phyloP scores from a whole-genome alignment of 1,140 invertebrate genomes.

The Anastatus disparis region DNA sequence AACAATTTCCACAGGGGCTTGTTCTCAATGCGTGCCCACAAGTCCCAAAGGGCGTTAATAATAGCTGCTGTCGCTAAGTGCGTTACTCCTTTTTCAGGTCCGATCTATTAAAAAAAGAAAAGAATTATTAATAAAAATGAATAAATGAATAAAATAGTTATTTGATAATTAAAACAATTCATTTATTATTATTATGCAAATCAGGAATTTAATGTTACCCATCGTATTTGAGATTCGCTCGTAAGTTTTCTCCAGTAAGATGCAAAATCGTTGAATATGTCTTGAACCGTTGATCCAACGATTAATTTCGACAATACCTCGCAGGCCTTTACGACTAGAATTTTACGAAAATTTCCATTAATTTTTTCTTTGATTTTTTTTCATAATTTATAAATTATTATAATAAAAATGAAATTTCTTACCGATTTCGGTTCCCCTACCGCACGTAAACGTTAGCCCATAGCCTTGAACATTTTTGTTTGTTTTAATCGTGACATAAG shows the following conservation, averaged over 20 bases:
- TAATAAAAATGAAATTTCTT: conserved; percentile 30
- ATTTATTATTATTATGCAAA: background rate
- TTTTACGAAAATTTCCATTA: no score
- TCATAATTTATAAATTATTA: no score
- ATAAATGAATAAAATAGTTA: background rate
- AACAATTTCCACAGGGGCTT: conserved; percentile 91
- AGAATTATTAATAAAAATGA: background rate
- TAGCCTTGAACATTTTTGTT: conserved; percentile 75
- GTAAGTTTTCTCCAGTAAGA: conserved; percentile 84
- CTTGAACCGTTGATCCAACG: conserved; percentile 70
- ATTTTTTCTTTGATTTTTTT: no score
- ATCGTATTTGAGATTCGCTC: conserved; percentile 89
- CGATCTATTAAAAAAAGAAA: conserved; percentile 71
- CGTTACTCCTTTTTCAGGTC: conserved; percentile 91
- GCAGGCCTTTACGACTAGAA: conserved; percentile 81
- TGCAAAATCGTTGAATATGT: conserved; percentile 83
- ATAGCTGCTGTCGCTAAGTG: conserved; percentile 90
- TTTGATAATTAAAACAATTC: background rate
- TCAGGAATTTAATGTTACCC: conserved; percentile 70
- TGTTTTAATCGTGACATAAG: conserved; percentile 83
- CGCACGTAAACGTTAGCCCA: conserved; percentile 87
- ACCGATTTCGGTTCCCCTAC: conserved; percentile 87
- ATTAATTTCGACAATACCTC: conserved; percentile 76
- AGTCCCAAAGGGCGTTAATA: conserved; percentile 90
- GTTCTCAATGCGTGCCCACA: conserved; percentile 85